Evolutionary conservation across 2,797 vertebrate genomes (phyloP).

Genomic region (Sternarchorhynchus goeldii): DNA sequence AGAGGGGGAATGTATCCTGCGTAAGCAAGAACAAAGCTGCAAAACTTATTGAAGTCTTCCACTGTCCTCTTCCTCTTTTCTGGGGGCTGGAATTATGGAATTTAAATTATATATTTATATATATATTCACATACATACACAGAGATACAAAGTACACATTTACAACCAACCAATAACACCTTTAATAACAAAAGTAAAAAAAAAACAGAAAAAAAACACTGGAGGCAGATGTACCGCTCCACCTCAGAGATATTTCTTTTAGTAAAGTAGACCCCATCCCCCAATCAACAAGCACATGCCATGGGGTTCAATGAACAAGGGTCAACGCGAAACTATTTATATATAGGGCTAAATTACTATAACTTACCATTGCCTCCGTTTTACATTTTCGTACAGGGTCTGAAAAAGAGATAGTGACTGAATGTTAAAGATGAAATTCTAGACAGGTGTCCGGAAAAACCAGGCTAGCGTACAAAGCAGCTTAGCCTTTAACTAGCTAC

Average conservation of each 20-base stretch:
- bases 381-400: slow-evolving; percentile 39
- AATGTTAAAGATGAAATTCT: too few relatives aligned
- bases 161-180: too few relatives aligned
- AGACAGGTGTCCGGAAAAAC: too few relatives aligned
- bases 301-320: slow-evolving; percentile 45
- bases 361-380: slow-evolving; percentile 44
- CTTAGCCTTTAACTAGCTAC: neutral
- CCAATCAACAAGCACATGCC: slow-evolving; percentile 31
- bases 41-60: slow-evolving; percentile 65
- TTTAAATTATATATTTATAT: neutral
- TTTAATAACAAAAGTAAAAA: too few relatives aligned
- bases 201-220: too few relatives aligned
- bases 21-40: slow-evolving; percentile 62
- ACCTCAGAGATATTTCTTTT: too few relatives aligned
- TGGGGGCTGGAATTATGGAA: slow-evolving; percentile 32
- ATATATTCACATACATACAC: neutral
- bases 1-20: slow-evolving; percentile 61
- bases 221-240: too few relatives aligned
- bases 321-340: slow-evolving; percentile 19
- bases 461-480: neutral
- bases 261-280: too few relatives aligned
- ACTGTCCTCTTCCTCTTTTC: slow-evolving; percentile 58
- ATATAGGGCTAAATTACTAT: slow-evolving; percentile 19
- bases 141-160: too few relatives aligned
- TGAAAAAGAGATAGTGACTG: slow-evolving; percentile 22